Evolutionary conservation across 2,888 invertebrate species (phyloP).

Genomic region (Sussaba pulchella): DNA sequence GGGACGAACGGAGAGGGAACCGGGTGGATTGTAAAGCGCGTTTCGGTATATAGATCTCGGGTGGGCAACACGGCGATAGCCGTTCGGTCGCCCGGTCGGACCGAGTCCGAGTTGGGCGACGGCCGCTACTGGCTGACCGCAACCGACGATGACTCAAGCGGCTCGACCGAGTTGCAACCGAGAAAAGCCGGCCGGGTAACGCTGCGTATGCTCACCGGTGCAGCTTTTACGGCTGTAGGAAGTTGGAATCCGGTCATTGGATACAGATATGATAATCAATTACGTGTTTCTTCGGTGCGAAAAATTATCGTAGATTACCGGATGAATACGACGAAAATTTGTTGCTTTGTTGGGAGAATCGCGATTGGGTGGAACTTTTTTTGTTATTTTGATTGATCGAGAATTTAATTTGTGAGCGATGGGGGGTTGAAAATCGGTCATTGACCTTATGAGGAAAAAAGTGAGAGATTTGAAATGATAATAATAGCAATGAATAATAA

Average conservation of each 20-base stretch:
- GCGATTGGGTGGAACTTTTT: too few species aligned
- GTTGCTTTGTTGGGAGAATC: background rate
- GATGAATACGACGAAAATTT: background rate
- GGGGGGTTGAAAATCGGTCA: background rate
- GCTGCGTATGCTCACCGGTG: background rate
- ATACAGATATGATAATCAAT: background rate
- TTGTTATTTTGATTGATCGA: too few species aligned
- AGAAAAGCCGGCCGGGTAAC: background rate
- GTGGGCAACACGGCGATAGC: constrained; percentile 42
- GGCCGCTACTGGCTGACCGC: constrained; percentile 41
- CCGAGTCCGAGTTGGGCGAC: too few species aligned
- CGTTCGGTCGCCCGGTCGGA: too few species aligned
- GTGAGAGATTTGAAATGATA: background rate
- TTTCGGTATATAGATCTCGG: constrained; percentile 8
- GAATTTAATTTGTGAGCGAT: too few species aligned
- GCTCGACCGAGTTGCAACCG: constrained; percentile 32
- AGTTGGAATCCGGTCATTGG: background rate
- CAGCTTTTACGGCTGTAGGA: constrained; percentile 12
- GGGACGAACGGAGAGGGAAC: too few species aligned
- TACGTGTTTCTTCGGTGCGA: background rate
- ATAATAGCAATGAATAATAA: too few species aligned
- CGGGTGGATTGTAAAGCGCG: constrained; percentile 4
- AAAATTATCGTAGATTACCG: too few species aligned
- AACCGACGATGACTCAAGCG: constrained; percentile 58
- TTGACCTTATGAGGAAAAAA: background rate